Evolutionary conservation across 23 tunicate genomes (phyloP).

Genomic region (Ascidia mentula): DNA sequence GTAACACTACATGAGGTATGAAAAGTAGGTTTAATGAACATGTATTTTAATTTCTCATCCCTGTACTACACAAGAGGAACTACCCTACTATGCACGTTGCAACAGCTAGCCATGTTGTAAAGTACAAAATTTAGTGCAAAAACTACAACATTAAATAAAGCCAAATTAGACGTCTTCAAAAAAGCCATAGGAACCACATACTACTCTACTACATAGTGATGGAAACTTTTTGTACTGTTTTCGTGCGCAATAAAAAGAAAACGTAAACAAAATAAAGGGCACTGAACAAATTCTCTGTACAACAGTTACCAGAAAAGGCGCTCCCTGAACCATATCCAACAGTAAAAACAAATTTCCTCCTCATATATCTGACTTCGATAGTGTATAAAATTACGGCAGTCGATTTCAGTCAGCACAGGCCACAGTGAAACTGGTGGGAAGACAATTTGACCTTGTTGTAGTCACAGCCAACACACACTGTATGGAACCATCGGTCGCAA

Average conservation of each 20-base stretch:
- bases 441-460: conserved; percentile 39
- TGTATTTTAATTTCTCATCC: too few relatives aligned
- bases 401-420: conserved; percentile 13
- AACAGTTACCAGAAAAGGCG: neutral
- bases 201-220: too few relatives aligned
- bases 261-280: neutral
- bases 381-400: neutral
- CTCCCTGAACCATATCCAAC: neutral
- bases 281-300: neutral
- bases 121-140: too few relatives aligned
- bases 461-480: conserved; percentile 75
- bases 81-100: too few relatives aligned
- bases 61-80: too few relatives aligned
- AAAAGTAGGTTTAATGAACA: too few relatives aligned
- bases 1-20: neutral
- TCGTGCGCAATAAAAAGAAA: neutral
- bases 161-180: too few relatives aligned
- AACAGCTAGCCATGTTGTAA: too few relatives aligned
- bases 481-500: conserved; percentile 83
- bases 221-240: too few relatives aligned
- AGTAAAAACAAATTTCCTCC: neutral
- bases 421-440: conserved; percentile 50
- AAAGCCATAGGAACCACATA: too few relatives aligned
- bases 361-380: neutral
- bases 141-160: too few relatives aligned